phyloP scores from a whole-genome alignment of 2,113 vertebrate genomes.

The Sinocyclocheilus anshuiensis region DNA sequence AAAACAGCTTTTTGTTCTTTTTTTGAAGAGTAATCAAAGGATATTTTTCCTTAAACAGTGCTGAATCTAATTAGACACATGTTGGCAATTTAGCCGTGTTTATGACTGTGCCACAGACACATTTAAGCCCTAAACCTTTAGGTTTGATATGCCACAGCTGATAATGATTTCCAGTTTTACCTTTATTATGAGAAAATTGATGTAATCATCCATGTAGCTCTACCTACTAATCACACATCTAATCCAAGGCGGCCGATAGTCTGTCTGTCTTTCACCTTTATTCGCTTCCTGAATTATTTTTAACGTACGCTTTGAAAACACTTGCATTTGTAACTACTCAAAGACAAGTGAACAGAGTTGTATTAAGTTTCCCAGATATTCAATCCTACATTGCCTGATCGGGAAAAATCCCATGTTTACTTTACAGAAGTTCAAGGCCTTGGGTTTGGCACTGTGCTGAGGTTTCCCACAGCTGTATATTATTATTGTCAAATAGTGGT shows the following conservation, averaged over 20 bases:
- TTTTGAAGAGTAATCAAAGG: not conserved
- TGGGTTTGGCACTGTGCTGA: constrained; percentile 20
- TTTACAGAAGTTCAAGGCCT: constrained; percentile 34
- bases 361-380: constrained; percentile 6
- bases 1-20: not conserved
- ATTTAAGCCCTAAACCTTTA: constrained; percentile 51
- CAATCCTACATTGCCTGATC: not conserved
- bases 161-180: constrained; percentile 28
- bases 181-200: constrained; percentile 36
- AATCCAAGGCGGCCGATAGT: constrained; percentile 5
- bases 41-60: not conserved
- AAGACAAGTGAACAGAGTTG: not conserved
- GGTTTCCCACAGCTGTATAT: constrained; percentile 52
- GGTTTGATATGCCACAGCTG: constrained; percentile 41
- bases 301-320: not conserved
- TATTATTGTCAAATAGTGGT: constrained; percentile 45
- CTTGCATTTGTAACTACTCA: not conserved
- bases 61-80: constrained; percentile 38
- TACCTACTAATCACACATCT: constrained; percentile 18
- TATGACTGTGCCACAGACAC: constrained; percentile 38
- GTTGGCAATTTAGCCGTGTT: constrained; percentile 51
- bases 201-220: constrained; percentile 24
- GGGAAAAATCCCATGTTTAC: constrained; percentile 36
- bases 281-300: not conserved
- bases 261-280: constrained; percentile 10